Percentiles rank a stretch among this genome's conserved stretches.
These are phyloP conservation scores for Perdita meconis DNA, from an alignment of 2,888 invertebrate genomes.

Conservation along the genomic window DNA sequence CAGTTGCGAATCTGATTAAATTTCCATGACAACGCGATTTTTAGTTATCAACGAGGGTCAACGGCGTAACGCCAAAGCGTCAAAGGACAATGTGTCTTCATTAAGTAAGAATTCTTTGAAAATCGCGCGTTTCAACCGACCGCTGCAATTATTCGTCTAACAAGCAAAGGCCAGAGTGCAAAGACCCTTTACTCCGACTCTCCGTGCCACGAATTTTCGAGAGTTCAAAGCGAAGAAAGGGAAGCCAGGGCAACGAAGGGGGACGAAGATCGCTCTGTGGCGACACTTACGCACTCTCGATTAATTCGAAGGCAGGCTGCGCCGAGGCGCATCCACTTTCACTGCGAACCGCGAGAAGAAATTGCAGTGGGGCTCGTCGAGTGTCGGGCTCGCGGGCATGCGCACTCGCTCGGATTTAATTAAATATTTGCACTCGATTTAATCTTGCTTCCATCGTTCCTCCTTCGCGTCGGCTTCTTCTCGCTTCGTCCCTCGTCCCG, in stretches of 20 bases:
- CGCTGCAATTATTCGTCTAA: not conserved
- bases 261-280: constrained; percentile 11
- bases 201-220: not conserved
- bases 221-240: not conserved
- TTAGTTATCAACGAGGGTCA: too few relatives aligned
- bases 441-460: constrained; percentile 53
- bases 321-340: constrained; percentile 63
- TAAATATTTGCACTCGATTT: constrained; percentile 76
- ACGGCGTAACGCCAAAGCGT: too few relatives aligned
- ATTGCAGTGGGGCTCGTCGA: constrained; percentile 58
- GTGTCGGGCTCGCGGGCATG: constrained; percentile 37
- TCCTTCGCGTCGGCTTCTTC: constrained; percentile 24
- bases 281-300: constrained; percentile 42
- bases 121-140: too few relatives aligned
- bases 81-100: too few relatives aligned
- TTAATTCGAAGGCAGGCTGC: constrained; percentile 51
- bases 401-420: constrained; percentile 68
- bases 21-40: too few relatives aligned
- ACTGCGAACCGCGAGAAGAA: constrained; percentile 58
- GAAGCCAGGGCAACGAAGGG: not conserved
- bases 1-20: too few relatives aligned
- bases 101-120: too few relatives aligned
- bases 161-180: not conserved
- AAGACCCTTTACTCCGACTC: not conserved
- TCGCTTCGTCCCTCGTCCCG: not conserved